Evolutionary conservation across 2,797 vertebrate species (phyloP).

Genomic region (Lemur catta): DNA sequence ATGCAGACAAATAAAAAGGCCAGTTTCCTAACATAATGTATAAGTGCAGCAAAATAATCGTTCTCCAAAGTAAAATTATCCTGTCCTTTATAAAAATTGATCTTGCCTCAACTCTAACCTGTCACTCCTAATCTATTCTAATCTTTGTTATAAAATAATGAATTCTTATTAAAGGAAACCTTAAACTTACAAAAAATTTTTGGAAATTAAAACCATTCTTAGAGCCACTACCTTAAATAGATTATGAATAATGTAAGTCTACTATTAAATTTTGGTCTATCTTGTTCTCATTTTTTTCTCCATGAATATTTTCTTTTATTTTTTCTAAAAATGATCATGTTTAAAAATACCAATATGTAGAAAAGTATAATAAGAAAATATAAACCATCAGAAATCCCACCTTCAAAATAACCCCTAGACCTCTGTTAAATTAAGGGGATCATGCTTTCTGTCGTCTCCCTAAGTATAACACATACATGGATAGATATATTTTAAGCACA

Average conservation of each 20-base stretch:
- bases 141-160: not conserved
- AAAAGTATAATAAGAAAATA: not conserved
- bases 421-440: not conserved
- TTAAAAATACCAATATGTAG: not conserved
- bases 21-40: not conserved
- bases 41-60: not conserved
- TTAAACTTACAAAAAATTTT: not conserved
- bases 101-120: not conserved
- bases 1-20: not conserved
- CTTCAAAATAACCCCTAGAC: not conserved
- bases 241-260: not conserved
- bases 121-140: not conserved
- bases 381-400: slow-evolving; percentile 7
- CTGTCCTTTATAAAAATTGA: slow-evolving; percentile 22
- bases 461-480: not conserved
- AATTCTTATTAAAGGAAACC: not conserved
- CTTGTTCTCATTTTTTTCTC: slow-evolving; percentile 7
- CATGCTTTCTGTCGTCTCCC: not conserved
- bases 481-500: not conserved
- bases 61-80: slow-evolving; percentile 3
- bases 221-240: not conserved
- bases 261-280: not conserved
- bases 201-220: slow-evolving; percentile 32
- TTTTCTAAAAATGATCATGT: not conserved
- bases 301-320: not conserved